Base-by-base conservation (phyloP, 2,113 vertebrate species). In the Dicrurus megarhynchus region DNA sequence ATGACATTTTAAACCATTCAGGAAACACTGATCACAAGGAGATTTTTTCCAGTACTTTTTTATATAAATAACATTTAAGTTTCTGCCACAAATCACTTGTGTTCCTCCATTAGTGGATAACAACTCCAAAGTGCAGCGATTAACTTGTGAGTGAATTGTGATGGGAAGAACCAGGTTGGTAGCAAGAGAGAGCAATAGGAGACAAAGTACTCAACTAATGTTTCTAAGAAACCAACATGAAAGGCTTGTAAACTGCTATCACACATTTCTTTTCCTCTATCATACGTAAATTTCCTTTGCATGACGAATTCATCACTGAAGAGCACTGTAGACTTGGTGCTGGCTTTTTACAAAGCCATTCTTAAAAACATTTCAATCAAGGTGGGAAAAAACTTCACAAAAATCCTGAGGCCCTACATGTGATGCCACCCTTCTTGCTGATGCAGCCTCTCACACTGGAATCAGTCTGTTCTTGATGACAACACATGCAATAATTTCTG, bases 1-100 rank as follows among this genome's bases (percentile, higher is more conserved):
- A 35, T 84, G 90, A 88, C 69, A 90, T 92, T 97, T 96, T 59
- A 86, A 95, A 77, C 37, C 42, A 33, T 46, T 69, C 50, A 37
- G 75, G 63, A 94, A 92, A 80, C 47, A 44, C 39, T 3, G 41
- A 44, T 52, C 78, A 67, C 63, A 80, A 63, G 39, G 8, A 86
- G 39, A 70, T 56, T 68, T 83, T 84, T 91, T 42, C 35, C 87
- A 65, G 22, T 61, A 67, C 24, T n/a, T 59, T 87, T 84, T 81
- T n/a, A 86, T 87, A 59, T 35, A 42, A 69, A 75, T 84, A 52
- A 53, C 55, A 63, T 30, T 63, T 69, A 77, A 21, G 49, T 55
- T 93, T 70, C 46, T 3, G 2, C 59, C 63, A 57, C 68, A 44
- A 41, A 57, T 52, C 0, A 2, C 22, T 77, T 32, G 16, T 65